Conservation (phyloP, 2,797 vertebrate genomes). For the Ctenosaura bakeri region DNA sequence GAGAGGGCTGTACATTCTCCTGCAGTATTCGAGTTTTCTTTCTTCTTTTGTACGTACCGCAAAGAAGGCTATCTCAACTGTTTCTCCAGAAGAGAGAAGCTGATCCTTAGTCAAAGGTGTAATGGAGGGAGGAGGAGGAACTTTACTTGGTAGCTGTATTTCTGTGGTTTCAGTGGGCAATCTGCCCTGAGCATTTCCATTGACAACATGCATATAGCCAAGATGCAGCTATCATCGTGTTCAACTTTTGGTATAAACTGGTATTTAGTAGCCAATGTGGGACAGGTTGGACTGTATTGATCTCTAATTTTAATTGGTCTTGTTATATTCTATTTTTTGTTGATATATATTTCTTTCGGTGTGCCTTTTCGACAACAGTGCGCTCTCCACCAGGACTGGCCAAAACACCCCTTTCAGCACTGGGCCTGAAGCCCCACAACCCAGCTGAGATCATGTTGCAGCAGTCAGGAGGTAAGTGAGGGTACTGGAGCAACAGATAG, state of each 20-base stretch:
- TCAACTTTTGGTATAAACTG: background rate
- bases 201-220: background rate
- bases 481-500: background rate
- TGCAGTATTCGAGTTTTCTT: background rate
- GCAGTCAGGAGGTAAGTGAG: constrained; percentile 89
- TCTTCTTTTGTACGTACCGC: background rate
- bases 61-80: background rate
- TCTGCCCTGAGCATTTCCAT: background rate
- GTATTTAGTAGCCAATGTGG: background rate
- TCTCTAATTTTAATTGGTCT: background rate
- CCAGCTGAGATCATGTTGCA: constrained; percentile 92
- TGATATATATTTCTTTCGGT: background rate
- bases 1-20: background rate
- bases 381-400: constrained; percentile 96
- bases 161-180: constrained; percentile 18
- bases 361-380: constrained; percentile 74
- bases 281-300: constrained; percentile 18
- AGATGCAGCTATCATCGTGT: background rate
- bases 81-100: background rate
- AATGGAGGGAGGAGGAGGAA: accelerated
- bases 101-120: background rate
- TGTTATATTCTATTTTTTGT: background rate
- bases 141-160: background rate
- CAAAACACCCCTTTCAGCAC: constrained; percentile 94
- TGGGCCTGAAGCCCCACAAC: constrained; percentile 97